Base-by-base conservation (phyloP, 2,888 invertebrate species). In the Polydrusus cervinus region DNA sequence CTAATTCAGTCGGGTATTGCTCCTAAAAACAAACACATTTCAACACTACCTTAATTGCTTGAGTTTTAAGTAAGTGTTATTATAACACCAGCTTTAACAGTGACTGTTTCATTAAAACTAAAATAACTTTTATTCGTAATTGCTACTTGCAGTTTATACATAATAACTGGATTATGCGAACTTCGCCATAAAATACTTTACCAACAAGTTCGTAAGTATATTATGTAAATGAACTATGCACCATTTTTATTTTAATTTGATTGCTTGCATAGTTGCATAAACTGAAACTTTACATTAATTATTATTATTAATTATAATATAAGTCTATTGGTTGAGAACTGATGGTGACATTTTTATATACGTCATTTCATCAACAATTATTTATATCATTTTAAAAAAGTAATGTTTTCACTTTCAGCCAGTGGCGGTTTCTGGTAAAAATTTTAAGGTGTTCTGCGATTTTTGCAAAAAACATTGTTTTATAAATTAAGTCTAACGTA, bases 151-250 rank as follows among this genome's bases (percentile, higher is more conserved):
- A 57, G 57, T 34, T 14, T 38, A 38, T 57, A 30, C 55, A 51
- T n/a, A n/a, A 47, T 57, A 57, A 57, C 13, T 57, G 16, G 57
- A 57, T 57, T 57, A 57, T 38, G 57, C 16, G 38, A 57, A 57
- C 53, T 53, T n/a, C 8, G 7, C 34, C 34, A 43, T 43, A n/a
- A 43, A 20, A 20, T 11, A 16, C 16, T 20, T 34, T 8, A 34
- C 34, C 6, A 16, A 11, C 16, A 20, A 8, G 51, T 51, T 20
- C 10, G 51, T 18, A 3, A 16, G n/a, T n/a, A n/a, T 20, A 20
- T 51, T 51, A 16, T 49, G 16, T 49, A 16, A 51, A 51, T 20
- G 7, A 20, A 10, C 20, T 51, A 51, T 34, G 8, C 8, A 10
- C 20, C 7, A 20, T 51, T 43, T 51, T 11, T 49, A 9, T 18